Conservation (phyloP, 2,888 invertebrate species). For the Lasioglossum zephyrum region DNA sequence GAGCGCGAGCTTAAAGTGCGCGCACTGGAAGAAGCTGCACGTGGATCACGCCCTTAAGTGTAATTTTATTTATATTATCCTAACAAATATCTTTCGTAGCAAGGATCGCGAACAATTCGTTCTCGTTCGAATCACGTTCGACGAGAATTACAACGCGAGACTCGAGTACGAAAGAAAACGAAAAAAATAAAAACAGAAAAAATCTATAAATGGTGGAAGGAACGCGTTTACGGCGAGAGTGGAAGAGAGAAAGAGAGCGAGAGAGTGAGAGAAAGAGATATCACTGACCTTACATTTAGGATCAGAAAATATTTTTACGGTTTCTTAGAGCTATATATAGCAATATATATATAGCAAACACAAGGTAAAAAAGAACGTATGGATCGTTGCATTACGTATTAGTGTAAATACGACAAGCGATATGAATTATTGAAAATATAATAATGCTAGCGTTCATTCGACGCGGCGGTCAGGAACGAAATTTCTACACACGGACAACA, state of each 20-base stretch:
- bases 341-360: slow-evolving; percentile 19
- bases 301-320: slow-evolving; percentile 73
- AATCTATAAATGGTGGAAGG: neutral
- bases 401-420: slow-evolving; percentile 65
- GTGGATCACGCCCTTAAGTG: slow-evolving; percentile 87
- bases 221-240: neutral
- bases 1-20: slow-evolving; percentile 94
- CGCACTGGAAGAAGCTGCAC: slow-evolving; percentile 93
- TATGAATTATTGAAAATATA: slow-evolving; percentile 41
- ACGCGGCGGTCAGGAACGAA: slow-evolving; percentile 52
- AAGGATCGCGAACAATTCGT: slow-evolving; percentile 65
- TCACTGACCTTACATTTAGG: slow-evolving; percentile 57
- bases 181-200: neutral
- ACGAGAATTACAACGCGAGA: neutral
- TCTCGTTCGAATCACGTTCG: slow-evolving; percentile 27
- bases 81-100: slow-evolving; percentile 70
- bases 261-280: neutral
- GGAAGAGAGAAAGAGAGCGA: neutral
- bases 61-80: slow-evolving; percentile 69
- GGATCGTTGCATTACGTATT: slow-evolving; percentile 60
- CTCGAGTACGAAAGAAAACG: neutral
- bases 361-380: slow-evolving; percentile 46
- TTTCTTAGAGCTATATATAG: slow-evolving; percentile 58
- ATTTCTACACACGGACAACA: neutral
- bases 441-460: slow-evolving; percentile 55